Evolutionary conservation across 2,113 vertebrate genomes (phyloP), one percentile per base, ranked within the genome.

Genomic region (Tylochromis polylepis): DNA sequence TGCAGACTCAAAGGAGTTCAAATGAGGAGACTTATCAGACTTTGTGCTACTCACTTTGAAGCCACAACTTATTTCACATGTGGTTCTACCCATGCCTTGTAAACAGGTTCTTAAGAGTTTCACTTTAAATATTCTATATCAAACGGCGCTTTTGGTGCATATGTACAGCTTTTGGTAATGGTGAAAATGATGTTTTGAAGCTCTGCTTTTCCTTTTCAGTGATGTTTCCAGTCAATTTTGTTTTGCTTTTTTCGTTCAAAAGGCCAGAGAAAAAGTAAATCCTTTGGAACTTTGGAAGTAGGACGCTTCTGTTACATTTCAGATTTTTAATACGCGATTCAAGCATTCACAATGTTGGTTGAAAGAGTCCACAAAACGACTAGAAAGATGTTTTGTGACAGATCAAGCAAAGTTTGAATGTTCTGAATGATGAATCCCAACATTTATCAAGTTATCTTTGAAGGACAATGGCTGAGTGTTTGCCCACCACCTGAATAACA

Each of bases 281-380:
- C 43, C 70, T 31, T 49, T 20, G 10, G 43, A 29, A 38, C 36
- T 16, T 0, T n/a, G n/a, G n/a, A n/a, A n/a, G n/a, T n/a, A n/a
- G 2, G 60, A 38, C 1, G 0, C 11, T 65, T 38, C 20, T 38
- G 20, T 65, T 65, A 38, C 60, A 65, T 65, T 65, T 65, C 0
- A 65, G n/a, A 0, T 65, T 65, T 3, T n/a, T 38, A 65, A 65
- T 38, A 11, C 6, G 34, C 8, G 34, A 65, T 12, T 29, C 43
- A 75, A 51, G 18, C 70, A 49, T 49, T 70, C 24, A 75, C 70
- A 12, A 3, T 8, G 24, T 20, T n/a, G 31, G 31, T 7, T 46
- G 9, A 72, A 27, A 22, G 22, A 49, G 3, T 75, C 24, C 41
- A 29, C 41, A 20, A 0, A 18, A 0, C 46, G 24, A 49, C 46